These are phyloP conservation scores for Phymastichus coffea DNA, from an alignment of 1,140 invertebrate genomes.

Conservation along the genomic window DNA sequence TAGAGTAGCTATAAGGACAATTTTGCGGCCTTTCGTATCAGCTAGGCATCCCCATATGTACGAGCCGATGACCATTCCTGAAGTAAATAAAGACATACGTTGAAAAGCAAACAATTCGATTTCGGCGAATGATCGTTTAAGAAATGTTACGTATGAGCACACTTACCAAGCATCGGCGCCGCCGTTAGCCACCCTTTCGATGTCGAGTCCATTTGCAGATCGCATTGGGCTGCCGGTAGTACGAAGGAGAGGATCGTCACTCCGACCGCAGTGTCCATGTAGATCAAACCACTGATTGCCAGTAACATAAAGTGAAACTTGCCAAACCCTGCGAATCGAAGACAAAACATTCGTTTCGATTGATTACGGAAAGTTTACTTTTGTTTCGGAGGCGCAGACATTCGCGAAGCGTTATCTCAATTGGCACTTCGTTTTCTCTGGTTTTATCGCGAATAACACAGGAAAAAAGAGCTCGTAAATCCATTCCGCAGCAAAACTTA, in stretches of 20 bases:
- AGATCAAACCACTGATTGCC: slow-evolving; percentile 69
- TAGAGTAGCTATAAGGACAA: slow-evolving; percentile 74
- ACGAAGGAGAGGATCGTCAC: slow-evolving; percentile 85
- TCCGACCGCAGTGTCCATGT: slow-evolving; percentile 76
- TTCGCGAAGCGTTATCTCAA: too few relatives aligned
- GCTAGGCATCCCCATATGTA: slow-evolving; percentile 87
- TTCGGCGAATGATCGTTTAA: not conserved
- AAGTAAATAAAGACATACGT: slow-evolving; percentile 4
- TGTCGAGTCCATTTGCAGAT: slow-evolving; percentile 72
- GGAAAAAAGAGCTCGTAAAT: too few relatives aligned
- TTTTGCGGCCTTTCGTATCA: slow-evolving; percentile 76
- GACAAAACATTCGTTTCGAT: not conserved
- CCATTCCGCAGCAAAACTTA: too few relatives aligned
- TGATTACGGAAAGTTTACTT: too few relatives aligned
- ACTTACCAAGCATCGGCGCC: slow-evolving; percentile 71
- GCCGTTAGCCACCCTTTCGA: slow-evolving; percentile 75
- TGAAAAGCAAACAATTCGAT: not conserved
- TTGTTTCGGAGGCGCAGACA: too few relatives aligned
- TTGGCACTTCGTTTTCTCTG: too few relatives aligned
- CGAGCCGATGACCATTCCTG: slow-evolving; percentile 86
- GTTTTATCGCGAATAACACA: too few relatives aligned
- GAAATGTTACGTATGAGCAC: not conserved
- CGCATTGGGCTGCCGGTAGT: slow-evolving; percentile 72
- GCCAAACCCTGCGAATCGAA: slow-evolving; percentile 74
- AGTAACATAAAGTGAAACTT: slow-evolving; percentile 73